phyloP scores from a whole-genome alignment of 1,140 invertebrate genomes.

The Drosophila quadrilineata region DNA sequence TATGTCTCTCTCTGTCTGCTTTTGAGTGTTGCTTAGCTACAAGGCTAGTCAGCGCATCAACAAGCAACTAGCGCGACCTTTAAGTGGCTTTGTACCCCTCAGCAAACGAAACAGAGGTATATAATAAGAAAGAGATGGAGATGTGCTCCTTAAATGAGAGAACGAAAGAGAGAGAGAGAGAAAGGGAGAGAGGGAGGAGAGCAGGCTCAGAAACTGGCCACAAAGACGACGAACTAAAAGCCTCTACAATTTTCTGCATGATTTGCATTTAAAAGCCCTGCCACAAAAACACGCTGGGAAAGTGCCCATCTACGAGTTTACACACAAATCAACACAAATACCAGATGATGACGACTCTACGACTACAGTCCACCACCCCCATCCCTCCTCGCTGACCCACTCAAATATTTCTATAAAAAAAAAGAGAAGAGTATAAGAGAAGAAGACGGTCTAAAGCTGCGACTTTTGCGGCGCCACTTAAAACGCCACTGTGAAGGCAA shows the following conservation, averaged over 20 bases:
- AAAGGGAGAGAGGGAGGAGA: not conserved
- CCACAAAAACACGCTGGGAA: conserved; percentile 26
- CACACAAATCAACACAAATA: not conserved
- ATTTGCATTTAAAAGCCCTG: conserved; percentile 63
- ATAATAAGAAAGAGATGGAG: no score
- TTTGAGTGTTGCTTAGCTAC: conserved; percentile 29
- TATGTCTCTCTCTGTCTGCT: not conserved
- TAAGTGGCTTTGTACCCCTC: conserved; percentile 70
- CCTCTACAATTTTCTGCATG: conserved; percentile 62
- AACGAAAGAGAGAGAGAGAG: not conserved
- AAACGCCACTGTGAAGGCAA: not conserved
- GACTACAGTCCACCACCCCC: no score
- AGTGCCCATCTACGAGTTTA: conserved; percentile 14
- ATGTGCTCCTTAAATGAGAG: not conserved
- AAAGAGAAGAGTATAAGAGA: no score
- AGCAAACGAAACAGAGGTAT: not conserved
- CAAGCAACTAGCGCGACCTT: conserved; percentile 41
- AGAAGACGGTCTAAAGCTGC: no score
- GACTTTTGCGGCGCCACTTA: not conserved
- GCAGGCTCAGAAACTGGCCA: not conserved
- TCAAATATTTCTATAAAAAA: no score
- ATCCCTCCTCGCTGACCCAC: no score
- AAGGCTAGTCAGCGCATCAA: conserved; percentile 68
- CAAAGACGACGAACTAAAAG: conserved; percentile 11
- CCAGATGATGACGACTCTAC: no score